Base-by-base conservation (phyloP, 2,113 vertebrate genomes). In the Chionomys nivalis region DNA sequence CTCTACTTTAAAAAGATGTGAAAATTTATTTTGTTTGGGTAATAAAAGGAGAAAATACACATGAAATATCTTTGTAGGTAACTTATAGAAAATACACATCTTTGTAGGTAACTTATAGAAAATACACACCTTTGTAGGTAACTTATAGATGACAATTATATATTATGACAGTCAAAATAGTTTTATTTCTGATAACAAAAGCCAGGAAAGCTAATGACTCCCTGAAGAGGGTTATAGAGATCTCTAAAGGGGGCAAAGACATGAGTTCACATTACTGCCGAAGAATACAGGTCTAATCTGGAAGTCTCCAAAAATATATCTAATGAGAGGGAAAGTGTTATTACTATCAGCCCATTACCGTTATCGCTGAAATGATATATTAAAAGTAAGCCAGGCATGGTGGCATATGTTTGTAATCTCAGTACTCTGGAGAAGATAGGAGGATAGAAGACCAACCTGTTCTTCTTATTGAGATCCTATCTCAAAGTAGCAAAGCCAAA, bases 101-200 rank as follows among this genome's bases (percentile, higher is more conserved):
- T 61, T 90, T 16, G 28, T 12, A 86, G 73, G 52, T 4, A 68
- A 75, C 65, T 61, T 13, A 66, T 13, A 66, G 85, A 68, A 58
- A 58, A 58, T 58, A 58, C 55, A 58, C 7, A 33, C 3, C 6
- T 52, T 91, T 12, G 17, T 12, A 86, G 73, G 44, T 4, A 68
- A 75, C 65, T 61, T 13, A 26, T 61, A 68, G 86, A 70, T 6
- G 36, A 85, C 31, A 52, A 70, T 81, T 87, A 68, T 39, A 44
- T 78, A 68, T 52, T 28, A 72, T 79, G 79, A 42, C 33, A 76
- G 16, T 24, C 3, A 47, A 70, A 87, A 77, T 39, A 76, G n/a
- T 63, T 93, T 94, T 91, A 68, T 88, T 87, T 82, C 81, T 24
- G 24, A 65, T 73, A 88, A 93, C 24, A 42, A 77, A 90, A 77